Conservation (phyloP, 2,888 invertebrate species). For the Epinotia brunnichana region DNA sequence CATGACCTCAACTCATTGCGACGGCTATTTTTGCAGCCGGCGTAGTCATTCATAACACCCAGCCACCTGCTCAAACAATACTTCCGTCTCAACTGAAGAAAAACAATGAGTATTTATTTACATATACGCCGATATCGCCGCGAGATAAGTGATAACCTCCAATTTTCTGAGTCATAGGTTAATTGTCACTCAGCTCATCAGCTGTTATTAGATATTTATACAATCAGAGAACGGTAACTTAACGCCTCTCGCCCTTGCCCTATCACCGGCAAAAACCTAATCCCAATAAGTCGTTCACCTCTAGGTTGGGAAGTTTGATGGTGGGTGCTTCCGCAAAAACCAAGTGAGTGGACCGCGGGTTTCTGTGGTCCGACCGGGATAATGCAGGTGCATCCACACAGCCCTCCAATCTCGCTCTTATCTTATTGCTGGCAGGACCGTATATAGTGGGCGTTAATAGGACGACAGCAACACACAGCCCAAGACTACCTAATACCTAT, state of each 20-base stretch:
- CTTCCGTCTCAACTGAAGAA: constrained; percentile 14
- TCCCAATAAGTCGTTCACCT: too few species aligned
- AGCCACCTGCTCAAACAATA: constrained; percentile 26
- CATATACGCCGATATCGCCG: constrained; percentile 12
- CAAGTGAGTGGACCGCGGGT: too few species aligned
- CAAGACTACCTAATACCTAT: too few species aligned
- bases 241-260: background rate
- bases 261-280: too few species aligned
- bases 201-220: constrained; percentile 6
- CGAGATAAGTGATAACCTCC: constrained; percentile 14
- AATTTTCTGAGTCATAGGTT: constrained; percentile 13
- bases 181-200: background rate
- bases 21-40: background rate
- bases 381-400: too few species aligned
- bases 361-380: too few species aligned
- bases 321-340: too few species aligned
- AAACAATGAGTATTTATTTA: constrained; percentile 34
- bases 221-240: background rate
- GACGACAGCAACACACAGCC: too few species aligned
- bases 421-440: too few species aligned
- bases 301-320: too few species aligned
- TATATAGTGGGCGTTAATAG: too few species aligned
- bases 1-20: background rate
- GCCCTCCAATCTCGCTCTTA: too few species aligned
- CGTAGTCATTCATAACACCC: constrained; percentile 4